Evolutionary conservation across 2,888 invertebrate species (phyloP).

Genomic region (Brachyptera putata): DNA sequence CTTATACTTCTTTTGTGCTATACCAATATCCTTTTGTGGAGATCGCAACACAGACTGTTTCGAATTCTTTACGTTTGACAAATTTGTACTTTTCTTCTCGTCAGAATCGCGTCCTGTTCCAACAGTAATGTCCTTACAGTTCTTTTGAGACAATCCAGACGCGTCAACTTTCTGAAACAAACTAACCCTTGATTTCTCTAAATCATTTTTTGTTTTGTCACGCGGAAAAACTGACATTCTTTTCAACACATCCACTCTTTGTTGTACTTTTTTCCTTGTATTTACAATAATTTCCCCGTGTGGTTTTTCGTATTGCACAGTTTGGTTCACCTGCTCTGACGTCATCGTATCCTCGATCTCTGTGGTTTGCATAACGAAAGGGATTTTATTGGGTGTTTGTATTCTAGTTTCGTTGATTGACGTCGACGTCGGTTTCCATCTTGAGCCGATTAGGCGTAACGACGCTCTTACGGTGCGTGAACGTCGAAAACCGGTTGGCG

Average conservation of each 20-base stretch:
- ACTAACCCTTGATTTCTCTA: conserved; percentile 35
- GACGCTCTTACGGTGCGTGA: conserved; percentile 68
- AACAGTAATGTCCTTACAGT: not conserved
- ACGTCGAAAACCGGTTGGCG: conserved; percentile 50
- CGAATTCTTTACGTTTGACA: not conserved
- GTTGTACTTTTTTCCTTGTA: not conserved
- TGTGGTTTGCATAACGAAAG: not conserved
- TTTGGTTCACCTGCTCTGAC: not conserved
- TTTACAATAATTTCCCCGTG: not conserved
- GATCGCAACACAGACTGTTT: not conserved
- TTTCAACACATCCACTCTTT: conserved; percentile 37
- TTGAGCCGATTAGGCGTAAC: conserved; percentile 60
- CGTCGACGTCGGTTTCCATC: conserved; percentile 46
- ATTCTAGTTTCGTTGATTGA: too few relatives aligned
- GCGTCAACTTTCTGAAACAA: conserved; percentile 4
- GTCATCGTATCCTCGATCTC: not conserved
- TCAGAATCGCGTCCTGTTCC: not conserved
- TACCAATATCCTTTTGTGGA: conserved; percentile 1
- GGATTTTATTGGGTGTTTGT: too few relatives aligned
- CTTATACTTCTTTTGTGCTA: conserved; percentile 11
- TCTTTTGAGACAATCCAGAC: not conserved
- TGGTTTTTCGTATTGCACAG: too few relatives aligned
- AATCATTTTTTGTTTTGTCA: conserved; percentile 27
- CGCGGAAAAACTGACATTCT: conserved; percentile 38
- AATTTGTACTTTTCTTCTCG: too few relatives aligned